These are phyloP conservation scores for Blomia tropicalis DNA, from an alignment of 2,888 invertebrate genomes.

Conservation along the genomic window DNA sequence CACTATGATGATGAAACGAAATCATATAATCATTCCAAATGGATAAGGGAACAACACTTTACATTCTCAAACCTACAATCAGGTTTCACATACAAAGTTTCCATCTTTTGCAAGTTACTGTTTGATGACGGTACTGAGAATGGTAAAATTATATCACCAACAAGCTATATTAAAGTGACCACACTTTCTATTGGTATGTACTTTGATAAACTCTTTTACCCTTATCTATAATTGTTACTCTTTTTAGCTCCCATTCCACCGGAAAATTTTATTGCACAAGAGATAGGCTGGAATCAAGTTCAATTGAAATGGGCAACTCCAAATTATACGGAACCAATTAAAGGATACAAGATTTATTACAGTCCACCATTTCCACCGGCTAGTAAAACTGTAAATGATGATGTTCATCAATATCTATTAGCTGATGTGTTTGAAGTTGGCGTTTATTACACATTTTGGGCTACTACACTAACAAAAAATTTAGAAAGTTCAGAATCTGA, in stretches of 20 bases:
- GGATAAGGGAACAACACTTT: slow-evolving; percentile 47
- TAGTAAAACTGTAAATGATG: slow-evolving; percentile 36
- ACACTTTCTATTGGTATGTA: slow-evolving; percentile 49
- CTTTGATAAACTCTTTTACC: not conserved
- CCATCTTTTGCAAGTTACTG: slow-evolving; percentile 51
- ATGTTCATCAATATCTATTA: slow-evolving; percentile 41
- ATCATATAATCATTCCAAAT: slow-evolving; percentile 47
- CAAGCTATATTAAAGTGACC: slow-evolving; percentile 45
- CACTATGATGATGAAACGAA: slow-evolving; percentile 32
- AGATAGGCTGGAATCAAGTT: slow-evolving; percentile 49
- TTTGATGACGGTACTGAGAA: slow-evolving; percentile 28
- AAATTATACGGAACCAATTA: slow-evolving; percentile 47
- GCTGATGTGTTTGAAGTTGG: slow-evolving; percentile 43
- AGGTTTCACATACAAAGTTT: slow-evolving; percentile 59
- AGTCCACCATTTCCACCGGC: slow-evolving; percentile 48
- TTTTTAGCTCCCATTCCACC: slow-evolving; percentile 51
- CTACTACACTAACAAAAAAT: slow-evolving; percentile 49
- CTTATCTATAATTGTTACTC: not conserved
- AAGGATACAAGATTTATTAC: slow-evolving; percentile 48
- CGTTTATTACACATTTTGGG: slow-evolving; percentile 54
- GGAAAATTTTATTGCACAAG: slow-evolving; percentile 46
- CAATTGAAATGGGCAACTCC: slow-evolving; percentile 55
- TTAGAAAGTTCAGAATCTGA: slow-evolving; percentile 47
- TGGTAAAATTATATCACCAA: slow-evolving; percentile 45
- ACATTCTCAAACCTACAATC: slow-evolving; percentile 50